Base-by-base conservation (phyloP, 2,113 vertebrate genomes). In the Xenotilapia flavipinnis region DNA sequence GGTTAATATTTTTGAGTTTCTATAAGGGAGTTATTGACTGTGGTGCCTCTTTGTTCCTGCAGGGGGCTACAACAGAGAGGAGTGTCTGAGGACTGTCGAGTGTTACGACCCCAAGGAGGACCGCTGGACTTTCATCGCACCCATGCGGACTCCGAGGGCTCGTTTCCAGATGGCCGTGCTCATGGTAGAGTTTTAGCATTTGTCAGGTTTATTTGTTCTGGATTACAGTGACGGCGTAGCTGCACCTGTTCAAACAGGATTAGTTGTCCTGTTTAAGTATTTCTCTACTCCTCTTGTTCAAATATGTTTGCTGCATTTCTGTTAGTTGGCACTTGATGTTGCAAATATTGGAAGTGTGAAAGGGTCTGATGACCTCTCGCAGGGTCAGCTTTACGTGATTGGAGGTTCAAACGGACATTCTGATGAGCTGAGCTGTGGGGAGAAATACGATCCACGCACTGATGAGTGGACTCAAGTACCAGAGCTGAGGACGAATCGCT, bases 51-150 rank as follows among this genome's bases (percentile, higher is more conserved):
- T 26, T 15, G 23, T 55, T 81, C 3, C 14, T 89, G 56, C 47
- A 99, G 99, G 99, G 83, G 99, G 99, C 9, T 99, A 99, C 90
- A 99, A 99, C 94, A 95, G 99, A 93, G 98, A 99, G 88, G 99
- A 99, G 91, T 99, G 99, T 91, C 93, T 99, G 91, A 97, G 99
- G 92, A 99, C 99, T 5, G 99, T 99, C 87, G 99, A 99, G 88
- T 98, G 98, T 93, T 99, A 99, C 2, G 96, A 99, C 92, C 98
- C 98, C 2, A 96, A 94, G 4, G 97, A 96, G 33, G 97, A 99
- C 94, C 87, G 94, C 10, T 99, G 99, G 99, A 98, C 97, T 9
- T 99, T 99, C 93, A 95, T 99, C 1, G 97, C 99, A 2, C 98
- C 99, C 1, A 99, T 99, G 98, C 97, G 98, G 91, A 99, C 98